These are phyloP conservation scores for Axinella damicornis DNA, from an alignment of 37 sponge, comb jelly and placozoan species.

Conservation along the genomic window DNA sequence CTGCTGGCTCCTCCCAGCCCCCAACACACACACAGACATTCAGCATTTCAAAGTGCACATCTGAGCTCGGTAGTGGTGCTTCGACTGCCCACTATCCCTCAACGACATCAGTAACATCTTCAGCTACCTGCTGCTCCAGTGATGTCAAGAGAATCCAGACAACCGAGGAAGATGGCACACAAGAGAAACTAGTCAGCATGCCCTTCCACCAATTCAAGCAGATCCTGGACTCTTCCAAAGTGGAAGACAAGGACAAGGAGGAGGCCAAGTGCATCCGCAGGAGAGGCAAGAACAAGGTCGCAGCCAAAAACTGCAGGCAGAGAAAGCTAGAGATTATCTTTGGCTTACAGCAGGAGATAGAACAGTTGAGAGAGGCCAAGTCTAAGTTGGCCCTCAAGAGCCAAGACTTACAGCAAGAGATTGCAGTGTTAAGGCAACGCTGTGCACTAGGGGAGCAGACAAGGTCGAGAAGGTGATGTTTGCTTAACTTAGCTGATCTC, in stretches of 20 bases:
- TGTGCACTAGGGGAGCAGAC: conserved; percentile 21
- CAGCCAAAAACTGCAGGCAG: conserved; percentile 78
- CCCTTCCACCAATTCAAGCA: conserved; percentile 76
- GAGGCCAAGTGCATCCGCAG: conserved; percentile 68
- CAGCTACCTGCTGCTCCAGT: too few species aligned
- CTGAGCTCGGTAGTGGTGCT: too few species aligned
- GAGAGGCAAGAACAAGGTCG: conserved; percentile 78
- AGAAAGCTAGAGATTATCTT: conserved; percentile 51
- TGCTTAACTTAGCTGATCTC: too few species aligned
- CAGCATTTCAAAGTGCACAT: too few species aligned
- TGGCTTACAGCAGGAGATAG: conserved; percentile 75
- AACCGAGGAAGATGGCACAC: too few species aligned
- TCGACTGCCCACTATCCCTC: too few species aligned
- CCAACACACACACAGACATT: too few species aligned
- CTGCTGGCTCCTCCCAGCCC: neutral
- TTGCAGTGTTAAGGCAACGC: conserved; percentile 10
- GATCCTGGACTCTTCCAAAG: conserved; percentile 32
- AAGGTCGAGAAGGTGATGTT: too few species aligned
- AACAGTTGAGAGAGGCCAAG: conserved; percentile 4
- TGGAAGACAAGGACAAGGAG: conserved; percentile 37
- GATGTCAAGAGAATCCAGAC: too few species aligned
- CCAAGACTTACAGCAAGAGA: conserved; percentile 33
- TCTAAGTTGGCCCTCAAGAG: neutral
- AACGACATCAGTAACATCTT: too few species aligned
- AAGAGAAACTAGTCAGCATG: conserved; percentile 58